These are phyloP conservation scores for Pogonophryne albipinna DNA, from an alignment of 2,797 vertebrate genomes.

Conservation along the genomic window DNA sequence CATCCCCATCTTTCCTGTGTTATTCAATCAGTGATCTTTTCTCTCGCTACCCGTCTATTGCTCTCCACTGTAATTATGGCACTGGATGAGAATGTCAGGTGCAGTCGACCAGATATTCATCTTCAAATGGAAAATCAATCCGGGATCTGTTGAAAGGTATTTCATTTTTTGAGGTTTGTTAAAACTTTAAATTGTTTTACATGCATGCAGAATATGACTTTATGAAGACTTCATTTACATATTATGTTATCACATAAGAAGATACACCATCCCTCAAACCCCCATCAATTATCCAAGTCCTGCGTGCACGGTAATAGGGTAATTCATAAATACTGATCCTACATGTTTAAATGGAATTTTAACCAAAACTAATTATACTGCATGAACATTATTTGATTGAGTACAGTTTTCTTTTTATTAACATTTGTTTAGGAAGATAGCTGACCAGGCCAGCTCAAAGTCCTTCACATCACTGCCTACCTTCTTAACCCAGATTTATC, in stretches of 20 bases:
- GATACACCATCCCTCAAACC: too few relatives aligned
- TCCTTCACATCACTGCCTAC: background rate
- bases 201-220: background rate
- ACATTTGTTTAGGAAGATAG: too few relatives aligned
- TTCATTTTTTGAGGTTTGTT: constrained; percentile 38
- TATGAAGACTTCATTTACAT: background rate
- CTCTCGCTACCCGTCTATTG: constrained; percentile 67
- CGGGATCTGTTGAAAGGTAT: constrained; percentile 43
- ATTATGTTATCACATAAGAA: too few relatives aligned
- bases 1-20: constrained; percentile 73
- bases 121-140: constrained; percentile 72
- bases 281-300: too few relatives aligned
- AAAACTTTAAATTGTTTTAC: constrained; percentile 43
- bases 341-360: too few relatives aligned
- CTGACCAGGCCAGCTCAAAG: too few relatives aligned
- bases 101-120: constrained; percentile 69
- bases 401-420: too few relatives aligned
- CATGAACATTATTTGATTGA: too few relatives aligned
- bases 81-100: constrained; percentile 80
- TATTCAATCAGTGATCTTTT: constrained; percentile 79
- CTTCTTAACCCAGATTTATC: background rate
- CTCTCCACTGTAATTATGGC: constrained; percentile 80
- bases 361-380: too few relatives aligned
- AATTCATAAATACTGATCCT: too few relatives aligned
- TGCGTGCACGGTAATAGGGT: too few relatives aligned